Base-by-base conservation (phyloP, 2,888 invertebrate genomes). In the Nematopogon swammerdamellus region DNA sequence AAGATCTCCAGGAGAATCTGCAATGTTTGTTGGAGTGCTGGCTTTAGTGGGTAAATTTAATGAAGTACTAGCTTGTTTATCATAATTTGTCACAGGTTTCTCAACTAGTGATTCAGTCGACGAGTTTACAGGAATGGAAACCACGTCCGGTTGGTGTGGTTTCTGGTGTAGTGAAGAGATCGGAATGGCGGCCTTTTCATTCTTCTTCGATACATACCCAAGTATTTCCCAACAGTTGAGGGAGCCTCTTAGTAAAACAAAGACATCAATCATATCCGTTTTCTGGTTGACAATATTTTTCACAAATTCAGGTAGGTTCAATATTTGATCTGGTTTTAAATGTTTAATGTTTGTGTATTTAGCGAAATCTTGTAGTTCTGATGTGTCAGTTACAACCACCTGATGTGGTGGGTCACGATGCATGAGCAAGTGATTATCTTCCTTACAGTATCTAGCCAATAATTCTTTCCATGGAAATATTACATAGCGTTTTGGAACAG, bases 181-280 rank as follows among this genome's bases (percentile, higher is more conserved):
- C n/a, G n/a, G n/a, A n/a, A n/a, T n/a, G n/a, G n/a, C n/a, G n/a
- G n/a, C n/a, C n/a, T 25, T 25, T 25, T 36, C n/a, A 14, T 14
- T 36, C 6, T 36, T 44, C 63, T 73, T 75, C 47, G 66, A 61
- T 18, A 72, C 69, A 45, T 70, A 65, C 10, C 76, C 76, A 50
- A 71, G 60, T 46, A 79, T 55, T 63, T 80, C 75, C 80, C 80
- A 80, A 53, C 73, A 75, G 53, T 63, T 55, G 18, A 62, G 45
- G 53, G 68, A 61, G n/a, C 80, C 80, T 56, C 62, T 62, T 56
- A 80, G 61, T 57, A 80, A 72, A 56, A 72, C 73, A 60, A 75
- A 72, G 51, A 64, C 66, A 47, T 74, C 70, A 55, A 69, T 66
- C 47, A 65, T 53, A 50, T 65, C 61, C n/a, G 57, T 61, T 29